Percentiles rank a stretch among this genome's conserved stretches.
Evolutionary conservation across 2,888 invertebrate species (phyloP).

Genomic region (Stenodera caucasica): DNA sequence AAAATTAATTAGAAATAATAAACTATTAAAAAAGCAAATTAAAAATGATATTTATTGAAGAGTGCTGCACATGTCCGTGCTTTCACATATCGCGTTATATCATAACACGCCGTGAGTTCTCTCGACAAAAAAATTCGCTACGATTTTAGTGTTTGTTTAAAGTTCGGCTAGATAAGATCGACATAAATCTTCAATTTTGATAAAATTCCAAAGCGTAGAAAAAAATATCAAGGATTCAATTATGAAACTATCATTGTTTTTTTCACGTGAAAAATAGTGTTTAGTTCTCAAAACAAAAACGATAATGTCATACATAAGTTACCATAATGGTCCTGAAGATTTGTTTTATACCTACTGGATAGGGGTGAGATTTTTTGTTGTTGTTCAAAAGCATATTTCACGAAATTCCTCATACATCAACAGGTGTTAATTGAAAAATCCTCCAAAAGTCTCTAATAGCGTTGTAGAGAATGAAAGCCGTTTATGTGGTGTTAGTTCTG

Average conservation of each 20-base stretch:
- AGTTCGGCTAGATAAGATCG: conserved; percentile 18
- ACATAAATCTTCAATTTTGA: neutral
- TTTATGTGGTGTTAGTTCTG: neutral
- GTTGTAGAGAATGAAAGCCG: neutral
- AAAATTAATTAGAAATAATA: no score
- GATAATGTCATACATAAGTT: conserved; percentile 1
- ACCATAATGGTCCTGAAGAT: conserved; percentile 23
- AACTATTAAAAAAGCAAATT: neutral
- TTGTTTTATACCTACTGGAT: conserved; percentile 38
- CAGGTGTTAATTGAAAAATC: conserved; percentile 20
- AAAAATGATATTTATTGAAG: neutral
- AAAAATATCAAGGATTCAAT: neutral
- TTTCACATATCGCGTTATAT: neutral
- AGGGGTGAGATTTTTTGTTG: conserved; percentile 31
- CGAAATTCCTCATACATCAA: conserved; percentile 27
- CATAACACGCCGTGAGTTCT: conserved; percentile 3
- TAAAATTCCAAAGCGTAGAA: neutral
- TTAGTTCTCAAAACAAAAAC: conserved; percentile 19
- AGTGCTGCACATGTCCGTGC: conserved; percentile 2
- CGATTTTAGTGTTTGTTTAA: conserved; percentile 33
- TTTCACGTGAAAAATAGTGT: conserved; percentile 33
- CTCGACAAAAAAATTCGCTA: conserved; percentile 35
- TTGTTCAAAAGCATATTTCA: neutral
- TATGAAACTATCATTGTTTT: conserved; percentile 33
- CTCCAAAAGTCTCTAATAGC: neutral